Evolutionary conservation across 2,888 invertebrate species (phyloP).

Genomic region (Limnephilus auricula): DNA sequence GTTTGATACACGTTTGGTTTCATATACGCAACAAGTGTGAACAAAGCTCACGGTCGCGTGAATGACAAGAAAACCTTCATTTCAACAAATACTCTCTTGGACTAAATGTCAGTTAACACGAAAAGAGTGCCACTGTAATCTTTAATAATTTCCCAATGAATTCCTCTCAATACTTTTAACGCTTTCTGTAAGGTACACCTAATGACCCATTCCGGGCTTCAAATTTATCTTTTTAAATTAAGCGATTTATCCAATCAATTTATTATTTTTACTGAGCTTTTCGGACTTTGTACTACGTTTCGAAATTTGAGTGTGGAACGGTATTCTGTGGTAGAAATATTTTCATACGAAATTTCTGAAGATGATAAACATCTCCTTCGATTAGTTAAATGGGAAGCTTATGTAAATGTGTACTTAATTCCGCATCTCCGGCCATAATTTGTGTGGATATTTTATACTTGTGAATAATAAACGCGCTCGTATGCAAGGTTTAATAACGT

Average conservation of each 20-base stretch:
- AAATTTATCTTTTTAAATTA: not conserved
- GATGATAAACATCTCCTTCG: not conserved
- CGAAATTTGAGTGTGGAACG: not conserved
- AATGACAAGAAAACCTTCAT: conserved; percentile 21
- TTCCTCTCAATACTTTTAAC: not conserved
- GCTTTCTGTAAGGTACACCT: not conserved
- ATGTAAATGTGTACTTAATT: not conserved
- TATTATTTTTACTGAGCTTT: not conserved
- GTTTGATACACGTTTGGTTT: not conserved
- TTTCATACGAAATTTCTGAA: not conserved
- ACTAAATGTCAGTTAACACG: not conserved
- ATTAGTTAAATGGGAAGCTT: not conserved
- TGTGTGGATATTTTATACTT: not conserved
- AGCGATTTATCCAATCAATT: not conserved
- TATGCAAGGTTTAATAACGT: not conserved
- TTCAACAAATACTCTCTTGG: not conserved
- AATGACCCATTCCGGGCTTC: not conserved
- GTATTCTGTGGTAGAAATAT: not conserved
- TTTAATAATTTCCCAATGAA: not conserved
- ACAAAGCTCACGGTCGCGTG: not conserved
- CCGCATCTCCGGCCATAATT: not conserved
- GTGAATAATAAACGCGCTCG: not conserved
- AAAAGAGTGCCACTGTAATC: not conserved
- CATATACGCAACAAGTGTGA: not conserved
- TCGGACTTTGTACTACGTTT: not conserved